phyloP scores from a whole-genome alignment of 2,113 vertebrate genomes.

The Tonatia bakeri region DNA sequence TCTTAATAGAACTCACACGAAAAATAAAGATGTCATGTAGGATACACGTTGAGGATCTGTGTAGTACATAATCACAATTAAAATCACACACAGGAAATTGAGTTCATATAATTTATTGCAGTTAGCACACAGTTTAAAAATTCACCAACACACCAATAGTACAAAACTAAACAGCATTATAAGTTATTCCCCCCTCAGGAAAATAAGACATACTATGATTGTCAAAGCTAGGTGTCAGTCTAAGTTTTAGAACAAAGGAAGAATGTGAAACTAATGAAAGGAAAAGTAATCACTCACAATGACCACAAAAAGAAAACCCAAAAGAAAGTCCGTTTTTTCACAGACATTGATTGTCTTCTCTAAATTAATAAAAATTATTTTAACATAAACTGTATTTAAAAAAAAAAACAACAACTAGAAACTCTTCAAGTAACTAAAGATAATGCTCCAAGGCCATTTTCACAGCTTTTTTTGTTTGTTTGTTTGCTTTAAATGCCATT shows the following conservation, averaged over 20 bases:
- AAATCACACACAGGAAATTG: conserved; percentile 80
- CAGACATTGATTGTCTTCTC: conserved; percentile 97
- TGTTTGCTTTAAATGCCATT: conserved; percentile 87
- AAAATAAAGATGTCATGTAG: conserved; percentile 71
- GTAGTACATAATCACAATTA: conserved; percentile 62
- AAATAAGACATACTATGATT: conserved; percentile 99
- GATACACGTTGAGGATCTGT: conserved; percentile 7
- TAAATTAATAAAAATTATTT: conserved; percentile 88
- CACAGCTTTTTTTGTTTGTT: conserved; percentile 89
- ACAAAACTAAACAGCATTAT: conserved; percentile 99
- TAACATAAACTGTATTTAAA: conserved; percentile 79
- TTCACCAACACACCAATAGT: conserved; percentile 99
- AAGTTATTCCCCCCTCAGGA: conserved; percentile 99
- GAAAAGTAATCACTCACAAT: conserved; percentile 92
- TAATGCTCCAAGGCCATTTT: conserved; percentile 93
- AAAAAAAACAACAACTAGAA: conserved; percentile 80
- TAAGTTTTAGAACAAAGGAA: conserved; percentile 94
- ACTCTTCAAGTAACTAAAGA: conserved; percentile 99
- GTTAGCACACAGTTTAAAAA: conserved; percentile 99
- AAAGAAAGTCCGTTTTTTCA: conserved; percentile 91
- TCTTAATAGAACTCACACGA: conserved; percentile 72
- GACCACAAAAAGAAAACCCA: conserved; percentile 85
- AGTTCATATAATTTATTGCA: conserved; percentile 99
- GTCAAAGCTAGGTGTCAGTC: conserved; percentile 99
- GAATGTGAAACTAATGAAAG: conserved; percentile 89